phyloP scores from a whole-genome alignment of 2,888 invertebrate species.

The Papilio gigon region DNA sequence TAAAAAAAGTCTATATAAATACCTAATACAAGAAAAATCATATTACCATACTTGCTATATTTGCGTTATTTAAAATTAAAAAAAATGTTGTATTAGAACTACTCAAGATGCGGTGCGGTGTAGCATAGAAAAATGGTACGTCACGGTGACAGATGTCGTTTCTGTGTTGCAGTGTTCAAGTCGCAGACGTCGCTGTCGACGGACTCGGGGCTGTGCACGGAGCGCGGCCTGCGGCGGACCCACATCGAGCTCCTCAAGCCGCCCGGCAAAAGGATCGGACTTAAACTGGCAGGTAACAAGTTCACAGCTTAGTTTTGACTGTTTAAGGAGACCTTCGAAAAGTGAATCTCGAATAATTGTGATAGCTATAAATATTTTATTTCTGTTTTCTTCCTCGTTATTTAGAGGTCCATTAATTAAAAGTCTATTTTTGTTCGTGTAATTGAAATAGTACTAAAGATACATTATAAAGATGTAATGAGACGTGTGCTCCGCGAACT shows the following conservation, averaged over 20 bases:
- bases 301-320: slow-evolving; percentile 39
- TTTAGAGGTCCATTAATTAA: neutral
- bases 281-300: slow-evolving; percentile 80
- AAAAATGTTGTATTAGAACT: too few relatives aligned
- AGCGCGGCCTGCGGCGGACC: slow-evolving; percentile 71
- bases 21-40: too few relatives aligned
- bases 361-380: neutral
- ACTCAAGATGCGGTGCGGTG: too few relatives aligned
- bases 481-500: slow-evolving; percentile 13
- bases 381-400: neutral
- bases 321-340: too few relatives aligned
- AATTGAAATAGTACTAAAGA: slow-evolving; percentile 1
- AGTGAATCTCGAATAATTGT: too few relatives aligned
- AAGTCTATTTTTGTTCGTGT: slow-evolving; percentile 17
- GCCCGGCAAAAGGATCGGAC: slow-evolving; percentile 82
- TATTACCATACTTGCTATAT: too few relatives aligned
- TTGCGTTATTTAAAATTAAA: too few relatives aligned
- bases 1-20: too few relatives aligned
- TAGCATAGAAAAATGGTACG: too few relatives aligned
- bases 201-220: slow-evolving; percentile 78
- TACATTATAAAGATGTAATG: neutral
- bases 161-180: slow-evolving; percentile 72
- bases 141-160: neutral
- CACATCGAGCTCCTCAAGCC: slow-evolving; percentile 81
- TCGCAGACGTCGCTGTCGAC: slow-evolving; percentile 78